Conservation (phyloP, 2,113 vertebrate genomes). For the Psettodes erumei region DNA sequence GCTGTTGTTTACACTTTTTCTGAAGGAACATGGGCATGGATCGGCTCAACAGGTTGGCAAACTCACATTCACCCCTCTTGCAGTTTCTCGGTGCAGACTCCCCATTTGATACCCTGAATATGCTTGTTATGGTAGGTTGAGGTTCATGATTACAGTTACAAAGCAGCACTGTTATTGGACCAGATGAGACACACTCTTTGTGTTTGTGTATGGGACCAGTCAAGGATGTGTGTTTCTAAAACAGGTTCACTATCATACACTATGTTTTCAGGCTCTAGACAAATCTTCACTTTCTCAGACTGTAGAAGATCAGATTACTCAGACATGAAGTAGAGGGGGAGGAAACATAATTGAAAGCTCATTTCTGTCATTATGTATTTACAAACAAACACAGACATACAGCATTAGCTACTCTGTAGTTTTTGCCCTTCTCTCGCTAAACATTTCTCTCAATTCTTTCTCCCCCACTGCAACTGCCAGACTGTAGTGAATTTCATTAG, state of each 20-base stretch:
- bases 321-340: background rate
- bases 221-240: constrained; percentile 29
- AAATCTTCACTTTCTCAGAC: background rate
- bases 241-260: constrained; percentile 3
- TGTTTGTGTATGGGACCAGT: constrained; percentile 1
- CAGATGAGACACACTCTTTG: background rate
- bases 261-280: constrained; percentile 2
- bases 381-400: constrained; percentile 5
- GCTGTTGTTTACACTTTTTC: constrained; percentile 72
- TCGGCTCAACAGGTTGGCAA: constrained; percentile 28
- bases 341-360: background rate
- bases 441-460: constrained; percentile 51
- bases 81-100: background rate
- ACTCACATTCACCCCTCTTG: background rate
- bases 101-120: background rate
- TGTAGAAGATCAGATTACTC: background rate
- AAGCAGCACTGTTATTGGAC: constrained; percentile 3
- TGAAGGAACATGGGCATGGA: constrained; percentile 35
- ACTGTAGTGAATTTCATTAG: constrained; percentile 98
- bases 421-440: constrained; percentile 43
- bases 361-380: background rate
- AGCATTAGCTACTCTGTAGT: background rate
- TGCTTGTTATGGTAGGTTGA: background rate
- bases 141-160: constrained; percentile 3
- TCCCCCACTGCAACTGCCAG: constrained; percentile 78